These are phyloP conservation scores for Guaruba guarouba DNA, from an alignment of 2,113 vertebrate genomes.

Conservation along the genomic window DNA sequence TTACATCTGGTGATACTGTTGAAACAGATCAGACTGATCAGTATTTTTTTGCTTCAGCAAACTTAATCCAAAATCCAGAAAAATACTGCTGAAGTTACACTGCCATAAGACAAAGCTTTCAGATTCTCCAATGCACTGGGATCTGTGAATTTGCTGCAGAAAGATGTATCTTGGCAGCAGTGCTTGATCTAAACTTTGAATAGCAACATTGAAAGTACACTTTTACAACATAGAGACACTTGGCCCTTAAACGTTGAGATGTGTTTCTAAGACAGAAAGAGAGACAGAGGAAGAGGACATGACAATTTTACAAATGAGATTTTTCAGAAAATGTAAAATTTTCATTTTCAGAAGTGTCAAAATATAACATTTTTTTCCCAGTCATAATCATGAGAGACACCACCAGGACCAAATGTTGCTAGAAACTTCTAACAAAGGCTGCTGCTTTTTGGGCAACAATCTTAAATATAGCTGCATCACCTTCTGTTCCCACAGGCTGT, in stretches of 20 bases:
- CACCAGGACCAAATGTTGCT: background rate
- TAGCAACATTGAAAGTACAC: background rate
- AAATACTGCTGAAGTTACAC: background rate
- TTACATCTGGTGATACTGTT: background rate
- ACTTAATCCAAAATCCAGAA: conserved; percentile 14
- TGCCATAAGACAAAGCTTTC: background rate
- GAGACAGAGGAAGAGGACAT: background rate
- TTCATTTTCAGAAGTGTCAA: background rate
- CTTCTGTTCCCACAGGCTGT: background rate
- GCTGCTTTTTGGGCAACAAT: background rate
- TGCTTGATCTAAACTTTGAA: background rate
- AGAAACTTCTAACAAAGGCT: background rate
- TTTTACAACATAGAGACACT: background rate
- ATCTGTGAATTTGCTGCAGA: background rate
- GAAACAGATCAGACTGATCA: conserved; percentile 16
- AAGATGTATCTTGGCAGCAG: background rate
- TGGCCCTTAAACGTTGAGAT: background rate
- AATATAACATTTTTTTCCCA: background rate
- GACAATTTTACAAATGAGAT: background rate
- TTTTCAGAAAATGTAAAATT: background rate
- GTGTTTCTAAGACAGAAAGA: background rate
- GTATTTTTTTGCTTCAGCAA: conserved; percentile 41
- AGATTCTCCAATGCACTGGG: background rate
- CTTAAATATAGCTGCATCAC: background rate
- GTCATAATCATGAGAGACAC: background rate